phyloP scores from a whole-genome alignment of 2,113 vertebrate genomes.

The Siniperca knerii region DNA sequence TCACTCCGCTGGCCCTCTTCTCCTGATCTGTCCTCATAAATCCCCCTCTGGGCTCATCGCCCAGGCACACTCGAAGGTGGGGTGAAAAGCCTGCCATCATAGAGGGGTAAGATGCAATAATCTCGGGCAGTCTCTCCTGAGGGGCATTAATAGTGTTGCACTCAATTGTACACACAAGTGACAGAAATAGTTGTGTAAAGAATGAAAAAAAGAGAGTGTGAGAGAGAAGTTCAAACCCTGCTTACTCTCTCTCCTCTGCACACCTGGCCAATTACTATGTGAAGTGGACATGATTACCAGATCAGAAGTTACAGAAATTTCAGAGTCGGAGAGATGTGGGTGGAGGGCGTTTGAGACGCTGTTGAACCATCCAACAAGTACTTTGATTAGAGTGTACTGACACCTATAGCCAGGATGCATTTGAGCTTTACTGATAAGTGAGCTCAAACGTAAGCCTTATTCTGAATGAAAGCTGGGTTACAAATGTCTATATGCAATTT shows the following conservation, averaged over 20 bases:
- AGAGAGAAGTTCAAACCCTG: not conserved
- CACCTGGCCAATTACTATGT: too few relatives aligned
- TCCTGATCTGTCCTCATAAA: slow-evolving; percentile 29
- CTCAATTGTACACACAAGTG: not conserved
- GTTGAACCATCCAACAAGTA: not conserved
- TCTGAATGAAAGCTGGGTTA: not conserved
- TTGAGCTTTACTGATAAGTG: not conserved
- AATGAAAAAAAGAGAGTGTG: not conserved
- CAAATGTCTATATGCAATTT: not conserved
- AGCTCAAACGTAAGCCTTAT: not conserved
- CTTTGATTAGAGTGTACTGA: not conserved
- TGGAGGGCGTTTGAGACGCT: not conserved
- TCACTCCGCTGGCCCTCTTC: slow-evolving; percentile 12
- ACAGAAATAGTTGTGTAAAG: not conserved
- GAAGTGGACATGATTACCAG: not conserved
- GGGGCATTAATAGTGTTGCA: not conserved
- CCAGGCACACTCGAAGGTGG: not conserved
- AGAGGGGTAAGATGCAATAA: not conserved
- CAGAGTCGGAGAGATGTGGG: not conserved
- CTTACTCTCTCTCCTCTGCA: not conserved
- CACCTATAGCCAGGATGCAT: not conserved
- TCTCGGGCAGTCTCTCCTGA: not conserved
- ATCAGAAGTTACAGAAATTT: not conserved
- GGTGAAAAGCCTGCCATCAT: not conserved
- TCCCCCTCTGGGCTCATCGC: not conserved